phyloP scores from a whole-genome alignment of 1,140 invertebrate genomes.

The Andrena cerasifolii region DNA sequence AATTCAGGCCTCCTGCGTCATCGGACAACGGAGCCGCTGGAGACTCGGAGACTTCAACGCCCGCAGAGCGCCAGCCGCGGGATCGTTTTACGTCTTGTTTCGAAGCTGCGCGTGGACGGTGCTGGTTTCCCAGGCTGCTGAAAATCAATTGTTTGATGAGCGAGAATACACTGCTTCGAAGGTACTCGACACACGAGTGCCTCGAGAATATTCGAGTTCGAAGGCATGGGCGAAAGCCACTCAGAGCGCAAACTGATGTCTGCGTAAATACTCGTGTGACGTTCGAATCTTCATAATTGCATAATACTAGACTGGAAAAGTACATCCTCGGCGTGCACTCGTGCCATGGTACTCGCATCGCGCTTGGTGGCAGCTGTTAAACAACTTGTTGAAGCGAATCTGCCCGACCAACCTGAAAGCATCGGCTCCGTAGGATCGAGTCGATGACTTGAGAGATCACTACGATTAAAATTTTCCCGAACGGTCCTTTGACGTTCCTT shows the following conservation, averaged over 20 bases:
- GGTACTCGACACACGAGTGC: no score
- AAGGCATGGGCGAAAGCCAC: no score
- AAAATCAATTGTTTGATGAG: background rate
- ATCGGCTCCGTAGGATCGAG: background rate
- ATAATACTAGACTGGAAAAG: background rate
- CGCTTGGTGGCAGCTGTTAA: conserved; percentile 5
- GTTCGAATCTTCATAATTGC: no score
- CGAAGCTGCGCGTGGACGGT: background rate
- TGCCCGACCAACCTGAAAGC: conserved; percentile 33
- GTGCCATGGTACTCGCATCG: background rate
- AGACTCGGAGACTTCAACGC: conserved; percentile 62
- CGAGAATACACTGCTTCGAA: background rate
- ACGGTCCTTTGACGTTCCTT: no score
- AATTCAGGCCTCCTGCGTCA: conserved; percentile 39
- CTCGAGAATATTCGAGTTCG: background rate
- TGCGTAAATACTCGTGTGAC: no score
- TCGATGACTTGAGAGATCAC: background rate
- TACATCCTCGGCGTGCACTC: background rate
- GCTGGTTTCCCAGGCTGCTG: no score
- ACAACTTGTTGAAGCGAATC: conserved; percentile 1
- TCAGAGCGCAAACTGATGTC: no score
- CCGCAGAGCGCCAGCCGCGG: conserved; percentile 39
- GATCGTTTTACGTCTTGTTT: conserved; percentile 38
- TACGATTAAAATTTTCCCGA: background rate
- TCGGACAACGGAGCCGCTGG: conserved; percentile 36